Conservation (phyloP, 1,140 invertebrate species). For the Drosophila nannoptera region DNA sequence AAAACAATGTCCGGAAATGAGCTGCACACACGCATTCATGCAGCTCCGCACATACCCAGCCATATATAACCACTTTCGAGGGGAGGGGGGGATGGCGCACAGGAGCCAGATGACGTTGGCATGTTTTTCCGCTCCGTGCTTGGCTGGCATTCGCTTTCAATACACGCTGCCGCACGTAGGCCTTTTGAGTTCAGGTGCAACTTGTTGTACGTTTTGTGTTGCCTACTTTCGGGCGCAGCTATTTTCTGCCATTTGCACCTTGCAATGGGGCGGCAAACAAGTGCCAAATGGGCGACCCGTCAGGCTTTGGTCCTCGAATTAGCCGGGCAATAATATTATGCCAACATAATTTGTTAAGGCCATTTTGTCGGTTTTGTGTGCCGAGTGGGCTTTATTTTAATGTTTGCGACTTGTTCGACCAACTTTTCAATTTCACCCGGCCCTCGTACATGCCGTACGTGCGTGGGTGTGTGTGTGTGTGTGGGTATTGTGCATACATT, state of each 20-base stretch:
- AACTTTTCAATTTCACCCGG: slow-evolving; percentile 37
- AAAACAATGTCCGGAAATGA: slow-evolving; percentile 76
- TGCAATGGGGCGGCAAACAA: slow-evolving; percentile 13
- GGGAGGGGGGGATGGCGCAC: slow-evolving; percentile 1
- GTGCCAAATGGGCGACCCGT: background rate
- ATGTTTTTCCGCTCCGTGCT: slow-evolving; percentile 31
- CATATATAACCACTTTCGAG: too few species aligned
- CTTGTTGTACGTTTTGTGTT: slow-evolving; percentile 51
- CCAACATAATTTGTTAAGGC: slow-evolving; percentile 22
- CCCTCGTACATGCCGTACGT: slow-evolving; percentile 23
- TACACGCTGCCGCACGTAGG: slow-evolving; percentile 25
- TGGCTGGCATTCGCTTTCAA: slow-evolving; percentile 51
- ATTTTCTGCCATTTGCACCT: slow-evolving; percentile 75
- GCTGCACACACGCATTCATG: slow-evolving; percentile 57
- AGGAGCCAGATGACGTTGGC: slow-evolving; percentile 27
- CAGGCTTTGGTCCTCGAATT: slow-evolving; percentile 20
- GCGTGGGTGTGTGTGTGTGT: background rate
- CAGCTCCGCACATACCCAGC: slow-evolving; percentile 13
- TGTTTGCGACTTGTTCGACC: slow-evolving; percentile 34
- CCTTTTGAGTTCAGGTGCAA: slow-evolving; percentile 21
- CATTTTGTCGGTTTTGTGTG: slow-evolving; percentile 34
- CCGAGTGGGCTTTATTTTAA: slow-evolving; percentile 19
- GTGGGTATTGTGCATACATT: slow-evolving; percentile 31
- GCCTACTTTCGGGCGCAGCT: slow-evolving; percentile 54
- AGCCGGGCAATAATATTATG: slow-evolving; percentile 43